Conservation (phyloP, 2,888 invertebrate genomes). For the Lymantria dispar region DNA sequence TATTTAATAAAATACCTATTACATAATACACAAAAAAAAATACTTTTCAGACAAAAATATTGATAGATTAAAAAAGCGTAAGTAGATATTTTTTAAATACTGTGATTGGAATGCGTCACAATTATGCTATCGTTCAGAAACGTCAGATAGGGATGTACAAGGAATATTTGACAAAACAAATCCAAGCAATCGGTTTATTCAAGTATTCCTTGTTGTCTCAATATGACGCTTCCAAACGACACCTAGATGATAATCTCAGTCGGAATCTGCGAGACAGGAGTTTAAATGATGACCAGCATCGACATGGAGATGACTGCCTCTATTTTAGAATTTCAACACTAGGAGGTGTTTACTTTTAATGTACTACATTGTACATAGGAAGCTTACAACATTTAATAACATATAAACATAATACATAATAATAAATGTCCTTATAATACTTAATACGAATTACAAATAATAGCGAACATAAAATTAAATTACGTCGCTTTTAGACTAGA, state of each 20-base stretch:
- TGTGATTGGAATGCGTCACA: constrained; percentile 76
- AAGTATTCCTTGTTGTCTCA: neutral
- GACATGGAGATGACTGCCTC: constrained; percentile 48
- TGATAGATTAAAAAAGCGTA: constrained; percentile 51
- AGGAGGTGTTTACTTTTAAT: constrained; percentile 70
- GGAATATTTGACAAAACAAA: constrained; percentile 12
- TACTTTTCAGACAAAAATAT: constrained; percentile 28
- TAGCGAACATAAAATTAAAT: constrained; percentile 70
- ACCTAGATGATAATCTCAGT: constrained; percentile 55
- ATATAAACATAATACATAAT: constrained; percentile 58
- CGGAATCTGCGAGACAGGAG: constrained; percentile 50
- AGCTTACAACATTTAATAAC: constrained; percentile 74
- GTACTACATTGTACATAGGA: constrained; percentile 63
- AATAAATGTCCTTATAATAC: constrained; percentile 63
- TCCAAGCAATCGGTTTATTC: constrained; percentile 1
- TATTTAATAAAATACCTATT: constrained; percentile 11
- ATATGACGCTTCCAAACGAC: constrained; percentile 22
- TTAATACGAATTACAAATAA: constrained; percentile 60
- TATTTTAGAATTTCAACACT: constrained; percentile 47
- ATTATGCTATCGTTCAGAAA: constrained; percentile 25
- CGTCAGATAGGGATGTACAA: neutral
- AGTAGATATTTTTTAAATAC: constrained; percentile 51
- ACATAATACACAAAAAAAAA: constrained; percentile 40
- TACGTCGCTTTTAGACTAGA: constrained; percentile 79
- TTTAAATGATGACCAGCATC: constrained; percentile 66